Evolutionary conservation across 2,797 vertebrate species (phyloP).

Genomic region (Falco naumanni): DNA sequence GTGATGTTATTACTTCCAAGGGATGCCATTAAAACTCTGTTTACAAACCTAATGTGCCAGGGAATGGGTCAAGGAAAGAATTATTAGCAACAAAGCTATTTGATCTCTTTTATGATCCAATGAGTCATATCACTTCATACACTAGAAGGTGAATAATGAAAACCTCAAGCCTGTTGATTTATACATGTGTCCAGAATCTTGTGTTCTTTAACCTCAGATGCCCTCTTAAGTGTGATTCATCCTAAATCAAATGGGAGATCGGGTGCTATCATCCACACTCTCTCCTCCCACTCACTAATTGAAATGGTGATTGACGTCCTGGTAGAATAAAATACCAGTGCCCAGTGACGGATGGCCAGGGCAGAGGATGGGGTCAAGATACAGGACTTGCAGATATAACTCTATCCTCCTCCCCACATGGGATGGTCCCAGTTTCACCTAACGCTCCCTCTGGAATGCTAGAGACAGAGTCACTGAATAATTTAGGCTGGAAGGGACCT

Average conservation of each 20-base stretch:
- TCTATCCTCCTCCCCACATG: slow-evolving; percentile 40
- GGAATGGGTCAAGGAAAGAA: slow-evolving; percentile 79
- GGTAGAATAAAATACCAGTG: slow-evolving; percentile 64
- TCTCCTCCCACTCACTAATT: slow-evolving; percentile 67
- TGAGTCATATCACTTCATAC: slow-evolving; percentile 77
- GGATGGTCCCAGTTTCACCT: slow-evolving; percentile 52
- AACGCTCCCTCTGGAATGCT: slow-evolving; percentile 63
- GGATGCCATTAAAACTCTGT: slow-evolving; percentile 81
- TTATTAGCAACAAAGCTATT: slow-evolving; percentile 81
- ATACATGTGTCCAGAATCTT: slow-evolving; percentile 74
- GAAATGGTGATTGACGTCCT: slow-evolving; percentile 66
- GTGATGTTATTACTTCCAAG: slow-evolving; percentile 76
- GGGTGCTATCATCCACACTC: slow-evolving; percentile 60
- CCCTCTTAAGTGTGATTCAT: slow-evolving; percentile 75
- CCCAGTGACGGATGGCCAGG: slow-evolving; percentile 53
- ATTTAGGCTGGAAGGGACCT: slow-evolving; percentile 58
- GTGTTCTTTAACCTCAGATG: slow-evolving; percentile 79
- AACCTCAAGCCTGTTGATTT: slow-evolving; percentile 77
- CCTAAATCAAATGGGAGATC: slow-evolving; percentile 75
- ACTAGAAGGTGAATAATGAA: slow-evolving; percentile 78
- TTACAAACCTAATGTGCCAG: slow-evolving; percentile 80
- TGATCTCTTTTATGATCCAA: slow-evolving; percentile 81
- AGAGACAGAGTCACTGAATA: slow-evolving; percentile 43
- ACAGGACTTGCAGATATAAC: slow-evolving; percentile 19
- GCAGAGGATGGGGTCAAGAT: slow-evolving; percentile 55